Evolutionary conservation across 2,888 invertebrate species (phyloP).

Genomic region (Clepsis dumicolana): DNA sequence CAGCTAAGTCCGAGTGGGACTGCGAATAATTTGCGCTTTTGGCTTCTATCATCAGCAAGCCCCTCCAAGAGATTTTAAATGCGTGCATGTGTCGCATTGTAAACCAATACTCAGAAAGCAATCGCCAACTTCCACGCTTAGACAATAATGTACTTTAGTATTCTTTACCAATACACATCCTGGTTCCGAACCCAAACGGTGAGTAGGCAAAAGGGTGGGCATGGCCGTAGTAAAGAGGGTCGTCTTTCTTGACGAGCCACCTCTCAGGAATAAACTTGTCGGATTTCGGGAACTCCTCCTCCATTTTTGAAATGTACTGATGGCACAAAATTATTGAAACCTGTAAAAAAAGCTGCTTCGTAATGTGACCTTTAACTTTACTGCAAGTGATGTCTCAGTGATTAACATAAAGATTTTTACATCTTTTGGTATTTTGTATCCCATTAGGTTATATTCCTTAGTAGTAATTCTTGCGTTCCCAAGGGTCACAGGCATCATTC

Average conservation of each 20-base stretch:
- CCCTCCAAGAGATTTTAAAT: too few species aligned
- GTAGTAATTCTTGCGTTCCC: slow-evolving; percentile 84
- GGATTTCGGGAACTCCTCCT: slow-evolving; percentile 88
- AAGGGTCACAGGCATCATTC: slow-evolving; percentile 87
- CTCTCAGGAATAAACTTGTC: slow-evolving; percentile 90
- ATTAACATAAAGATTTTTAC: slow-evolving; percentile 68
- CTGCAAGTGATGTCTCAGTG: too few species aligned
- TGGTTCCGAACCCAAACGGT: slow-evolving; percentile 89
- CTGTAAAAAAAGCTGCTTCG: background rate
- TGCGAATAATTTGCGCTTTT: too few species aligned
- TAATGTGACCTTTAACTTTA: too few species aligned
- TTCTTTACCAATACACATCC: slow-evolving; percentile 90
- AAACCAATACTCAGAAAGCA: too few species aligned
- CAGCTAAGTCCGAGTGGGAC: too few species aligned
- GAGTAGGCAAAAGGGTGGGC: slow-evolving; percentile 87
- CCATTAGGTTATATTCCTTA: slow-evolving; percentile 86
- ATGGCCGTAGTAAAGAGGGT: slow-evolving; percentile 72
- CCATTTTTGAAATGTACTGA: slow-evolving; percentile 87
- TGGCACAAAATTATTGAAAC: slow-evolving; percentile 66
- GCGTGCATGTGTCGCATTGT: too few species aligned
- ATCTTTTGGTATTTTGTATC: slow-evolving; percentile 87
- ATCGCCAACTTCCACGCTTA: too few species aligned
- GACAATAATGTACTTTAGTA: too few species aligned
- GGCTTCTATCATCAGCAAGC: too few species aligned
- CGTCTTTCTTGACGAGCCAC: slow-evolving; percentile 85